A percentile compares a stretch with the other conserved stretches of the same genome.
phyloP scores from a whole-genome alignment of 2,797 vertebrate genomes.

The Coccyzus lansbergi region DNA sequence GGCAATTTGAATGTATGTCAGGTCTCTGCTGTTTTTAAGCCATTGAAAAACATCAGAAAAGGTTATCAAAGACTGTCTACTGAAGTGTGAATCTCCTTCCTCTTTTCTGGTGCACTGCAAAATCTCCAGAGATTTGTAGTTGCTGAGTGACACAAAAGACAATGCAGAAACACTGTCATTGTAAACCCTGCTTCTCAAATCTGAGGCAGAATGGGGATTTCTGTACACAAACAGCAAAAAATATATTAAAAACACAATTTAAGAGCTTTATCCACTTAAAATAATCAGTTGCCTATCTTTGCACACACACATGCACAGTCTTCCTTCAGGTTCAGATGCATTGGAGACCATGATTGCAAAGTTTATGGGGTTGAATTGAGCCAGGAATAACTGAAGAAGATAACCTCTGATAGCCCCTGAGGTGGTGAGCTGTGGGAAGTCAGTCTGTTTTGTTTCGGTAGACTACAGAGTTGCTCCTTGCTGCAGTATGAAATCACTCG shows the following conservation, averaged over 20 bases:
- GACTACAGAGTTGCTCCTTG: neutral
- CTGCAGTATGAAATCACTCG: neutral
- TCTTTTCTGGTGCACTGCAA: neutral
- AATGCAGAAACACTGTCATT: neutral
- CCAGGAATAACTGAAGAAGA: neutral
- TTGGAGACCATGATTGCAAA: neutral
- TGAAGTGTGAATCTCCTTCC: neutral
- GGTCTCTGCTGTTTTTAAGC: constrained; percentile 5
- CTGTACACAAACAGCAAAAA: neutral
- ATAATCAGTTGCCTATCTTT: neutral
- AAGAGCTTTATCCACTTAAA: neutral
- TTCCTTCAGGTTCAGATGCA: neutral
- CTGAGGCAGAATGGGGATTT: neutral
- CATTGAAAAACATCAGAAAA: constrained; percentile 5
- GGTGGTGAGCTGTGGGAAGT: neutral
- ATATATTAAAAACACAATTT: neutral
- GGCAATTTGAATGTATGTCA: constrained; percentile 19
- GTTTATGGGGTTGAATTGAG: neutral
- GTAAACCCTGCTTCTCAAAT: neutral
- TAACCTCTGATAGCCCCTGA: neutral
- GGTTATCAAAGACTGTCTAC: neutral
- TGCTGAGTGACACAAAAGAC: neutral
- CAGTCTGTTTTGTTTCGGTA: neutral
- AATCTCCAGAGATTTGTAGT: neutral
- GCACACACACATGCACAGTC: fast-evolving